phyloP scores from a whole-genome alignment of 2,888 invertebrate species.

The Drosophila suboccidentalis region DNA sequence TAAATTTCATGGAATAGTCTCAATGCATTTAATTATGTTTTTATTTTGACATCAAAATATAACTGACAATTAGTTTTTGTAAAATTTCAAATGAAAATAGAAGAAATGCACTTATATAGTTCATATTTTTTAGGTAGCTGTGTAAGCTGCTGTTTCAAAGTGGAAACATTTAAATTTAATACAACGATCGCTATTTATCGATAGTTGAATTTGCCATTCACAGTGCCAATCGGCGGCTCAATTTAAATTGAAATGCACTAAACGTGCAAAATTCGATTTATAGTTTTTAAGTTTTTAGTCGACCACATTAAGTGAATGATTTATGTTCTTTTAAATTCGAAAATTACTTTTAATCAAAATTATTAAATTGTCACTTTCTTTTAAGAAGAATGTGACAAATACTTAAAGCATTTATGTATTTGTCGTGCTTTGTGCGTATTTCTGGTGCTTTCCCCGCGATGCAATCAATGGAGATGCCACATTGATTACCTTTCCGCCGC shows the following conservation, averaged over 20 bases:
- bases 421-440: conserved; percentile 26
- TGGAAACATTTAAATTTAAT: not conserved
- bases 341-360: not conserved
- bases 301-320: not conserved
- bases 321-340: not conserved
- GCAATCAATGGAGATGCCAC: conserved; percentile 59
- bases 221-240: conserved; percentile 21
- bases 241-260: conserved; percentile 12
- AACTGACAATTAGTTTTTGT: not conserved
- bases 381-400: conserved; percentile 38
- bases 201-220: conserved; percentile 33
- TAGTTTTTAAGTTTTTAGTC: not conserved
- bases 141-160: not conserved
- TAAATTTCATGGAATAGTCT: too few species aligned
- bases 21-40: too few species aligned
- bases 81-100: not conserved
- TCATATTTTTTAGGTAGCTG: not conserved
- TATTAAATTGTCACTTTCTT: conserved; percentile 41
- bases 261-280: not conserved
- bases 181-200: conserved; percentile 45
- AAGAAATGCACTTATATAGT: not conserved
- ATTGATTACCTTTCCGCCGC: conserved; percentile 57
- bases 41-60: too few species aligned
- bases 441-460: conserved; percentile 49
- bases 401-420: conserved; percentile 12